Evolutionary conservation across 2,888 invertebrate species (phyloP), one percentile per base, ranked within the genome.

Genomic region (Didymodactylos carnosus): DNA sequence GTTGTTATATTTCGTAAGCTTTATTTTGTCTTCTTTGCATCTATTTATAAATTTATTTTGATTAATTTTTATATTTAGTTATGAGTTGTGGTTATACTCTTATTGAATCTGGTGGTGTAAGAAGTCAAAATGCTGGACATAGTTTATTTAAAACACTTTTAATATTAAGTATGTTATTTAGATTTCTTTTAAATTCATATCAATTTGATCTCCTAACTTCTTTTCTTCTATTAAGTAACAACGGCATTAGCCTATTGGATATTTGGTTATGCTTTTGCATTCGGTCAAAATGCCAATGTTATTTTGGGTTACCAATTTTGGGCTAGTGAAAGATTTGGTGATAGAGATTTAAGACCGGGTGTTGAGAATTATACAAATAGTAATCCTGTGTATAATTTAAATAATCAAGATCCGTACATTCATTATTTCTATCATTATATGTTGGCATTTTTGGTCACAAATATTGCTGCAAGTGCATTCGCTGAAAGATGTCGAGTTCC

Each of bases 81-180:
- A 62, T 62, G 62, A 62, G 62, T 35, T 62, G 62, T 62, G 70
- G 70, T 70, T 70, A 70, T 16, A 41, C 41, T 27, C 41, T 70
- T 14, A 70, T 70, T 40, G 70, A 70, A 70, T 70, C 40, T 35
- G 70, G 70, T 40, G 39, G 40, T 25, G 39, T 41, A 35, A 27
- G 70, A 39, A 70, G 70, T 41, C 70, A 70, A 70, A 70, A 70
- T 70, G 70, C 70, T 23, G 70, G 39, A n/a, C 70, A 70, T 40
- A 40, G 40, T 16, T 16, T 70, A 23, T 70, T 41, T 25, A 70
- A 70, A 70, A 40, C 41, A 27, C 39, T 41, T 25, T 10, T 70
- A 6, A 27, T 70, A 23, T 40, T 41, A 10, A 41, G 70, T 70
- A 41, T 35, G 39, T 70, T 8, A 40, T n/a, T n/a, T n/a, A n/a